A percentile compares a stretch with the other conserved stretches of the same genome.
Conservation (phyloP, 2,797 vertebrate genomes). For the Zenarchopterus dispar region DNA sequence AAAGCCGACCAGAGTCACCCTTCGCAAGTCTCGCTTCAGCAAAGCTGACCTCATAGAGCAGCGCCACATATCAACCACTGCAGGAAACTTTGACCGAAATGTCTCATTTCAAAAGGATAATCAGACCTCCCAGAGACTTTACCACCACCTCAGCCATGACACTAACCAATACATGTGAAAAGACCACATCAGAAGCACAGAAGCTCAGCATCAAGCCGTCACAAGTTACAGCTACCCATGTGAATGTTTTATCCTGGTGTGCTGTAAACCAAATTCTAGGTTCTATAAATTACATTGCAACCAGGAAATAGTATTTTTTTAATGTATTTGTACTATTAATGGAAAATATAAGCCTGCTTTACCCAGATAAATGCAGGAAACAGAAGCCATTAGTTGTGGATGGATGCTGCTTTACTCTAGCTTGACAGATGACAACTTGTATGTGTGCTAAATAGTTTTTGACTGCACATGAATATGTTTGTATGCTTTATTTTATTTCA, state of each 20-base stretch:
- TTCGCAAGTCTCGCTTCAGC: conserved; percentile 22
- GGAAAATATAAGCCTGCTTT: neutral
- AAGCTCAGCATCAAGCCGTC: conserved; percentile 43
- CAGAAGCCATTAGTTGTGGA: conserved; percentile 3
- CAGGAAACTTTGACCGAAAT: conserved; percentile 46
- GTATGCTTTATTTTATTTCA: neutral
- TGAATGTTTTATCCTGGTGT: conserved; percentile 26
- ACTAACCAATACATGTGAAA: conserved; percentile 56
- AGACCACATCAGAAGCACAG: conserved; percentile 30
- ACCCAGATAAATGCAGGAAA: neutral
- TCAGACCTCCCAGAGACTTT: conserved; percentile 51
- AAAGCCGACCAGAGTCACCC: conserved; percentile 29
- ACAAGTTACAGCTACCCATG: conserved; percentile 48
- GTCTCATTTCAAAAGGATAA: conserved; percentile 41
- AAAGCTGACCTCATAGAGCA: conserved; percentile 29
- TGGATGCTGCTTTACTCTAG: conserved; percentile 26
- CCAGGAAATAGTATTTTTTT: neutral
- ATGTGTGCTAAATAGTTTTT: conserved; percentile 18
- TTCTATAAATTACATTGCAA: conserved; percentile 12
- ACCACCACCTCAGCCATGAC: conserved; percentile 46
- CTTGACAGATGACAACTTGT: conserved; percentile 22
- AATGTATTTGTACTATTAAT: no score
- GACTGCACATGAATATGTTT: conserved; percentile 18
- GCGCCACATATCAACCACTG: conserved; percentile 18
- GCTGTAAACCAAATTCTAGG: conserved; percentile 16